Base-by-base conservation (phyloP, 2,113 vertebrate genomes). In the Dasyurus viverrinus region DNA sequence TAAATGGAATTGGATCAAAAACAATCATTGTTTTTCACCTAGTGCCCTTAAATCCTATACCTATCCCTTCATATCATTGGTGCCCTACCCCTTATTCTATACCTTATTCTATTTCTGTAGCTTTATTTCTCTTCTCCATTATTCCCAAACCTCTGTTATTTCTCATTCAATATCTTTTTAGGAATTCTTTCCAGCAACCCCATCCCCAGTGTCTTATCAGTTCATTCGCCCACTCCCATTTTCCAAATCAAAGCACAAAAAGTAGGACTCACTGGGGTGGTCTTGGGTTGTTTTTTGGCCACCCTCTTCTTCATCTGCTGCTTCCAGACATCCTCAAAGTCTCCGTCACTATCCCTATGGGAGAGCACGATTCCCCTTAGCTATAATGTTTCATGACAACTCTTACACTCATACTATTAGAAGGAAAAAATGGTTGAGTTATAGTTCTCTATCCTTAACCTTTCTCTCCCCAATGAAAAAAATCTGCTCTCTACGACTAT, bases 251-350 rank as follows among this genome's bases (percentile, higher is more conserved):
- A 93, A 95, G 93, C 36, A 90, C 42, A 8, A 84, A 95, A 90
- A 92, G 0, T 26, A 24, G 93, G n/a, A 98, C 98, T 96, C 94
- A 98, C 98, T 54, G 97, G 95, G 92, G 92, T 48, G 24, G 53
- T 53, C 68, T 2, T 97, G 3, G 50, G 95, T 55, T 93, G 97
- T 84, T 93, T 95, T 93, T 89, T 92, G 76, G 98, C 98, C 90
- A 50, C 95, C 92, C 98, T 99, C 89, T 97, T 96, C 89, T 84
- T 36, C 92, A 76, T 52, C 7, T 1, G 97, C 25, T 46, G 97
- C 93, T 47, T 97, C 9, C 98, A 36, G 4, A 90, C 96, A 6
- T 98, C 94, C 96, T 99, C 98, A 96, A 98, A 99, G 96, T 99
- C 99, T 94, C 98, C 99, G 60, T 95, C 94, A 95, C 90, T 94